Conservation (phyloP, 1,140 invertebrate species). For the Augochlora pura region DNA sequence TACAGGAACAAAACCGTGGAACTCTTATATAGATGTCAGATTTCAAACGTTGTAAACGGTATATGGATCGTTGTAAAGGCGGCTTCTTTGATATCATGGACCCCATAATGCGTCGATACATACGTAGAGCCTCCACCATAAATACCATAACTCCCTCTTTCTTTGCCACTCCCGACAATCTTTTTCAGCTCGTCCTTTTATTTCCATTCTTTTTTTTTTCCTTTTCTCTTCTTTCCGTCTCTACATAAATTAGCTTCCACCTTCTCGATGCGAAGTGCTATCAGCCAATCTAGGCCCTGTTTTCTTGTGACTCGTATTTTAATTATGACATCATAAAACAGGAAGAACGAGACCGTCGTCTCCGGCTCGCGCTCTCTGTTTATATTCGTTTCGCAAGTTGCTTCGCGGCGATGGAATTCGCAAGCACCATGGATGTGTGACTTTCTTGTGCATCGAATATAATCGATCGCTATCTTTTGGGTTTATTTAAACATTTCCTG, state of each 20-base stretch:
- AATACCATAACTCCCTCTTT: slow-evolving; percentile 69
- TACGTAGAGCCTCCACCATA: slow-evolving; percentile 69
- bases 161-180: slow-evolving; percentile 16
- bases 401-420: not conserved
- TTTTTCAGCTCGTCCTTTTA: slow-evolving; percentile 14
- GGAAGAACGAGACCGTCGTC: slow-evolving; percentile 37
- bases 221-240: slow-evolving; percentile 26
- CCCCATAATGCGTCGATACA: slow-evolving; percentile 72
- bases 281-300: slow-evolving; percentile 44
- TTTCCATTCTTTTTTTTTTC: slow-evolving; percentile 2
- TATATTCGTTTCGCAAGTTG: not conserved
- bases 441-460: no score
- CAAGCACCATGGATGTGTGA: no score
- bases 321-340: slow-evolving; percentile 65
- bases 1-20: slow-evolving; percentile 36
- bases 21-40: slow-evolving; percentile 76
- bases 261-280: slow-evolving; percentile 45
- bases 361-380: slow-evolving; percentile 39
- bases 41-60: slow-evolving; percentile 75
- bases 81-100: slow-evolving; percentile 74
- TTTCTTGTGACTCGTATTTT: slow-evolving; percentile 46
- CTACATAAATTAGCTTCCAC: slow-evolving; percentile 38
- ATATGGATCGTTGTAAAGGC: slow-evolving; percentile 77
- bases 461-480: no score
- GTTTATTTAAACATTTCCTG: no score